These are phyloP conservation scores for Campylorhamphus procurvoides DNA, from an alignment of 2,113 vertebrate species.

Conservation along the genomic window DNA sequence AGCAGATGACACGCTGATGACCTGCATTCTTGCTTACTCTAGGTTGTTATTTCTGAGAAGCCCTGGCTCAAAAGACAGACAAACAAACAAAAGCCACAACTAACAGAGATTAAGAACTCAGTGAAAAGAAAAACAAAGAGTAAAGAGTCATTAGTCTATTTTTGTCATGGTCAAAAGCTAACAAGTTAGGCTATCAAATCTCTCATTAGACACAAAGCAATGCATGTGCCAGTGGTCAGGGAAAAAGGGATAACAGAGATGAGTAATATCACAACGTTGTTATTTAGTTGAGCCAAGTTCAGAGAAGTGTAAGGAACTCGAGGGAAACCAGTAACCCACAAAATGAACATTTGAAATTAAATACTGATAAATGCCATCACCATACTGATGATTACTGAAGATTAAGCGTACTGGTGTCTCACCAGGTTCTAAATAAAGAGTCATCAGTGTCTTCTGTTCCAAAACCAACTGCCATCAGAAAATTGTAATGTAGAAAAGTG, in stretches of 20 bases:
- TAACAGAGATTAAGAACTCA: slow-evolving; percentile 14
- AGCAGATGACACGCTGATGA: slow-evolving; percentile 41
- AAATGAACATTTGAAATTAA: neutral
- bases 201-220: neutral
- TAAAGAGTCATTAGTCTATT: neutral
- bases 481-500: accelerated
- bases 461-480: neutral
- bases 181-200: neutral
- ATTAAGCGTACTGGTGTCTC: neutral
- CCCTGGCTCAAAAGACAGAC: neutral
- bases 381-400: neutral
- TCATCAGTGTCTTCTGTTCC: neutral
- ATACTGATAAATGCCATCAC: neutral
- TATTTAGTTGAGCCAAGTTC: neutral
- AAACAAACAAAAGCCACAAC: neutral
- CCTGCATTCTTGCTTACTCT: neutral
- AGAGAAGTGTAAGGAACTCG: neutral
- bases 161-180: neutral
- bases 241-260: neutral
- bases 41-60: neutral
- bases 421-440: neutral
- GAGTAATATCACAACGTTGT: neutral
- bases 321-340: neutral
- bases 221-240: neutral
- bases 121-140: neutral